Evolutionary conservation across 2,888 invertebrate species (phyloP), one percentile per base, ranked within the genome.

Genomic region (Latrodectus hesperus): DNA sequence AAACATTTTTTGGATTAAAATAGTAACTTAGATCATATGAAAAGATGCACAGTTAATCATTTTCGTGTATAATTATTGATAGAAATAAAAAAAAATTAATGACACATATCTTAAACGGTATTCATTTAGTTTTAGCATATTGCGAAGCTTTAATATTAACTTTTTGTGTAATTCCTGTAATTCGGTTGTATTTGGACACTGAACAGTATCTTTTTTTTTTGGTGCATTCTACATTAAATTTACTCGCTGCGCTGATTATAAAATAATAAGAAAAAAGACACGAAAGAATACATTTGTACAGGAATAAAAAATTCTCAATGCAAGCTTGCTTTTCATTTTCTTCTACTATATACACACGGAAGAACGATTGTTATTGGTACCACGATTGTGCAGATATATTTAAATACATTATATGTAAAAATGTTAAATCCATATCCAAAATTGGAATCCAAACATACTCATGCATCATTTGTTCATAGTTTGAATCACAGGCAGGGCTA

Each of bases 321-420:
- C 22, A 26, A 55, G 55, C 38, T 68, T 65, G 12, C 49, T 49
- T 86, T 86, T 49, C 53, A 64, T 65, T 67, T 65, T 65, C 68
- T 55, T 86, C 81, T 81, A 88, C 68, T 88, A 88, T 84, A 17
- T 84, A 84, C 84, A 84, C 79, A 88, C 88, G 88, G 88, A 88
- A 88, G 88, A 88, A 80, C 88, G 80, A 88, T 88, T 82, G 82
- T 88, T 80, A 70, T 70, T 83, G 76, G 75, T 88, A 82, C 79
- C 83, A 84, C 88, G 88, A 88, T 84, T 84, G 88, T 88, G 88
- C 88, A 88, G 84, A 87, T 65, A 82, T 73, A 80, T 75, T 72
- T 73, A 71, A 80, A 52, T 76, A 86, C 77, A 73, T 65, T 84
- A 72, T 84, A 78, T 78, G 71, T 65, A 84, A 84, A 78, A 84